phyloP scores from a whole-genome alignment of 2,797 vertebrate species.

The Anomalospiza imberbis region DNA sequence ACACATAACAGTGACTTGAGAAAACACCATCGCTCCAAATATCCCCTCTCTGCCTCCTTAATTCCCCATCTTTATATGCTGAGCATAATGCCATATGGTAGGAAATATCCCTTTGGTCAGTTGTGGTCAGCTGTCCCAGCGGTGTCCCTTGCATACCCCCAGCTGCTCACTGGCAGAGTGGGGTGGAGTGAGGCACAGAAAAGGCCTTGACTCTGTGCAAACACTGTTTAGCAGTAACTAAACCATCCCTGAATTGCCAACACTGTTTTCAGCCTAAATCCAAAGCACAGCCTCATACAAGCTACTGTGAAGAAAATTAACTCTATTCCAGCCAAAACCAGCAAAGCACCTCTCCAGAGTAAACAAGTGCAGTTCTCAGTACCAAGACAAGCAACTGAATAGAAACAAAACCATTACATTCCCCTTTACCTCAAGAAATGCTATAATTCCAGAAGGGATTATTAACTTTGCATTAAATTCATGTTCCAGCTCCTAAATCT shows the following conservation, averaged over 20 bases:
- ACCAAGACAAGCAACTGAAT: background rate
- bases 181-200: background rate
- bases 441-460: background rate
- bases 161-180: background rate
- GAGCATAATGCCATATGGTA: background rate
- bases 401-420: background rate
- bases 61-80: background rate
- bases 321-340: background rate
- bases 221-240: background rate
- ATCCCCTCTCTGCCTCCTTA: background rate
- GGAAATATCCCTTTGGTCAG: background rate
- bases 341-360: background rate
- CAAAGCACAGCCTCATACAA: background rate
- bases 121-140: background rate
- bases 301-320: background rate
- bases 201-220: background rate
- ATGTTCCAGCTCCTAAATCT: conserved; percentile 20
- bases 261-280: background rate
- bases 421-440: background rate
- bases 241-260: background rate
- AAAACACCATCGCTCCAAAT: background rate
- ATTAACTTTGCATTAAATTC: conserved; percentile 15
- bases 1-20: background rate
- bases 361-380: background rate
- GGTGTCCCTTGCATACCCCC: background rate